Percentiles rank a stretch among this genome's conserved stretches.
Conservation (phyloP, 2,797 vertebrate species). For the Epinephelus awoara region DNA sequence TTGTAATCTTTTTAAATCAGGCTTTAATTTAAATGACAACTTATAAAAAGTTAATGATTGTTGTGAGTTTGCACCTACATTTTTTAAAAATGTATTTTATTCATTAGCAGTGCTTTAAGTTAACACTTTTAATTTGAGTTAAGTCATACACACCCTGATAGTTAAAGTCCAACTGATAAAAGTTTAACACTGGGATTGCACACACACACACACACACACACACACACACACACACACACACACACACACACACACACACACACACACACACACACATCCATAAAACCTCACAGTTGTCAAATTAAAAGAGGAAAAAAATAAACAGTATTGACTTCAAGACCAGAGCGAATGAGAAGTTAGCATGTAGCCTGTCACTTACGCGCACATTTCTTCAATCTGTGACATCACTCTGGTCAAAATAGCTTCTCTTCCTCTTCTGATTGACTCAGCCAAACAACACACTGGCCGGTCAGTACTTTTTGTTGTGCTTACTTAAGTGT, state of each 20-base stretch:
- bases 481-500: slow-evolving; percentile 21
- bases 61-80: neutral
- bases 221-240: slow-evolving; percentile 22
- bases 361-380: slow-evolving; percentile 43
- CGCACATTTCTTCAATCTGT: slow-evolving; percentile 27
- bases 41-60: neutral
- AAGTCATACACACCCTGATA: slow-evolving; percentile 5
- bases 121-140: neutral
- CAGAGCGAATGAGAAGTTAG: slow-evolving; percentile 23
- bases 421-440: slow-evolving; percentile 13
- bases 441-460: slow-evolving; percentile 14
- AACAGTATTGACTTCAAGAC: slow-evolving; percentile 25
- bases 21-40: slow-evolving; percentile 1
- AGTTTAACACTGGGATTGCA: neutral
- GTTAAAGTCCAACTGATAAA: slow-evolving; percentile 1
- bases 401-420: slow-evolving; percentile 46
- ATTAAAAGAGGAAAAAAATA: slow-evolving; percentile 56
- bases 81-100: neutral
- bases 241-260: slow-evolving; percentile 5
- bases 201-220: slow-evolving; percentile 4
- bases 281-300: slow-evolving; percentile 48
- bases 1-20: slow-evolving; percentile 17
- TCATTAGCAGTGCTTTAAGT: neutral
- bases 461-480: slow-evolving; percentile 36
- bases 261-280: neutral